Percentiles rank a stretch among this genome's conserved stretches.
Conservation (phyloP, 2,113 vertebrate genomes). For the Patagioenas fasciata region DNA sequence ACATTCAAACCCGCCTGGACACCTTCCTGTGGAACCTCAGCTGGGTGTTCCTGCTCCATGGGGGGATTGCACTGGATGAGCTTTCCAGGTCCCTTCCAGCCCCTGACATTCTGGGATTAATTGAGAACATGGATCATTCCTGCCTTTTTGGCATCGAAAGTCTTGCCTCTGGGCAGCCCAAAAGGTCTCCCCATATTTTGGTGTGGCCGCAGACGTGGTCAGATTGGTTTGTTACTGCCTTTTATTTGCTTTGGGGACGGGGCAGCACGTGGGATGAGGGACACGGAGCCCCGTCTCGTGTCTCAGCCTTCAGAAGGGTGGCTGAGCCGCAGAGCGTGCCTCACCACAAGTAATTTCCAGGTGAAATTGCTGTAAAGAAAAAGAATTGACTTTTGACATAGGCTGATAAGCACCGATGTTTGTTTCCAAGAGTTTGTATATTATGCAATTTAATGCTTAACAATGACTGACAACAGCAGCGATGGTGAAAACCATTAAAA, state of each 20-base stretch:
- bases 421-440: constrained; percentile 59
- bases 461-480: constrained; percentile 54
- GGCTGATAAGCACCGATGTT: constrained; percentile 63
- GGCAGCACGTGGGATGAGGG: rapidly evolving
- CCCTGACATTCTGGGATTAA: no score
- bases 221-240: neutral
- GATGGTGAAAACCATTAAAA: constrained; percentile 38
- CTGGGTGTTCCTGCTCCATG: no score
- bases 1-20: no score
- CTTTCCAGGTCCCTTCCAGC: no score
- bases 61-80: no score
- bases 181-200: neutral
- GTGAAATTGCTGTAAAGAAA: constrained; percentile 50
- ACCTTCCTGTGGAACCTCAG: no score
- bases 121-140: neutral
- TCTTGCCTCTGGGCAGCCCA: neutral
- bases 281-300: neutral
- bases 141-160: neutral
- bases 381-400: constrained; percentile 65
- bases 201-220: neutral
- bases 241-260: no score
- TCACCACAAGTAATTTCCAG: constrained; percentile 45
- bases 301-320: neutral
- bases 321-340: neutral
- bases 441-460: constrained; percentile 64